A percentile compares a stretch with the other conserved stretches of the same genome.
phyloP scores from a whole-genome alignment of 2,888 invertebrate genomes.

The Omphaloscelis lunosa region DNA sequence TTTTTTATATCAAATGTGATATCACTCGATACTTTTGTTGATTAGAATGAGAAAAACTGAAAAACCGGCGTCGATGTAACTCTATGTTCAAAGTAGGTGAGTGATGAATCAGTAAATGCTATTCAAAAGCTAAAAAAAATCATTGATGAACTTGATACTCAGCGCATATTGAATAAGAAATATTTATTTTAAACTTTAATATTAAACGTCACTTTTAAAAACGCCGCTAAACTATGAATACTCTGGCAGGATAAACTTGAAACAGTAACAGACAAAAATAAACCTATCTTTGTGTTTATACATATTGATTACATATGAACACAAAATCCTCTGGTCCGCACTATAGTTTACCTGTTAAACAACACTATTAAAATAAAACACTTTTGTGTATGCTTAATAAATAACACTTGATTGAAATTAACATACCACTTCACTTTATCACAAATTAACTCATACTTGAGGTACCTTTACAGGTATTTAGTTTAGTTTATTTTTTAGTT shows the following conservation, averaged over 20 bases:
- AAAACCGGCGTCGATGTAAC: conserved; percentile 3
- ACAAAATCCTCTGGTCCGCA: conserved; percentile 22
- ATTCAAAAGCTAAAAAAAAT: not conserved
- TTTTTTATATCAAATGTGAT: conserved; percentile 11
- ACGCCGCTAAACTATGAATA: not conserved
- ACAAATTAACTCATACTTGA: conserved; percentile 7
- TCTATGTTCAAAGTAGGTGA: not conserved
- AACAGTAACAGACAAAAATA: conserved; percentile 20
- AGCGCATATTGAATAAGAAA: not conserved
- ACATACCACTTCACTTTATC: conserved; percentile 35
- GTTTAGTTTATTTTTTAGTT: conserved; percentile 47
- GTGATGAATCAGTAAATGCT: not conserved
- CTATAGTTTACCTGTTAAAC: conserved; percentile 62
- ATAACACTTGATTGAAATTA: conserved; percentile 18
- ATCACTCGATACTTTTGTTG: not conserved
- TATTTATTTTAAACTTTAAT: not conserved
- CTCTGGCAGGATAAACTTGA: conserved; percentile 22
- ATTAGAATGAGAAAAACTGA: conserved; percentile 21
- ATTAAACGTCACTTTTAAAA: not conserved
- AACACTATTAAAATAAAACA: conserved; percentile 24
- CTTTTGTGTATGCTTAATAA: not conserved
- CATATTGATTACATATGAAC: conserved; percentile 49
- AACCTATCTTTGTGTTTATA: conserved; percentile 44
- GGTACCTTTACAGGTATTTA: not conserved
- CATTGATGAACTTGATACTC: not conserved